Base-by-base conservation (phyloP, 2,888 invertebrate genomes). In the Philhelius pedissequus region DNA sequence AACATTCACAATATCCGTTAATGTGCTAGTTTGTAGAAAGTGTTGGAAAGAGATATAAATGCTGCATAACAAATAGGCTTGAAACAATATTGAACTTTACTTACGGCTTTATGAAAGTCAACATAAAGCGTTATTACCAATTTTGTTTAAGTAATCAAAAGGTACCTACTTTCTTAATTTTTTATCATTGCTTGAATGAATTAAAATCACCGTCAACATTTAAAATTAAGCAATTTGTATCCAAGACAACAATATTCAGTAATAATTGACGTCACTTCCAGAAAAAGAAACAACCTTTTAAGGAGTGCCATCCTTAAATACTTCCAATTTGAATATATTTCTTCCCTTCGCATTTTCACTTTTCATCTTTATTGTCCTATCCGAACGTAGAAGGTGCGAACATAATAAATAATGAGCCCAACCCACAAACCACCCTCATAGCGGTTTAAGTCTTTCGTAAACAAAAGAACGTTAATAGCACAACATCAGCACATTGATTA, bases 401-500 rank as follows among this genome's bases (percentile, higher is more conserved):
- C 3, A 45, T 45, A 25, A 60, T 60, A 40, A 60, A 60, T 15
- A 40, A 40, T 9, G 40, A 5, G 40, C 25, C 40, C 25, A 38
- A 58, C 38, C 35, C 58, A 35, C 22, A 58, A 32, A 20, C 13
- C 35, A 11, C 3, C 7, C 38, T 15, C 9, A 25, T 27, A 35
- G 7, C 6, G 25, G 11, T 18, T 40, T 20, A 4, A 13, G 38
- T 4, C 40, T 60, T 22, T n/a, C 25, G 15, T 60, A 22, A 58
- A 40, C 56, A 40, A 40, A 60, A 25, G 15, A 60, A 11, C n/a
- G 25, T 40, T 40, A 60, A 18, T n/a, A 11, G 40, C 40, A 30
- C 50, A 27, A 48, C 45, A 54, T n/a, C 45, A 60, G 20, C 58
- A 48, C 25, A 73, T 68, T 38, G 56, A 76, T 81, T 50, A 76